Base-by-base conservation (phyloP, 2,888 invertebrate genomes). In the Gandaritis pyraliata region DNA sequence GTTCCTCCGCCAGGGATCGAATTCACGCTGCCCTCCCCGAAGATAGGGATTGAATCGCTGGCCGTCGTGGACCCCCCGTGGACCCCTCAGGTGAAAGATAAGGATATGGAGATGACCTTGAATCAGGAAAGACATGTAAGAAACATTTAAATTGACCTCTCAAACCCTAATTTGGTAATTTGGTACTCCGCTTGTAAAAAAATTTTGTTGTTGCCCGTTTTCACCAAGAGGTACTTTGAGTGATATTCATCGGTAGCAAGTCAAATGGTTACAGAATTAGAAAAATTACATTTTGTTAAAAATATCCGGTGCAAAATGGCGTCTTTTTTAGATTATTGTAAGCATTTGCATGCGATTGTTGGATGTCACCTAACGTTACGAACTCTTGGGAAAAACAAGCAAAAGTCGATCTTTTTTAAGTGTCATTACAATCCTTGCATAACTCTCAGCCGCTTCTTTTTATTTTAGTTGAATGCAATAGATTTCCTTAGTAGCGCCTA, bases 1-100 rank as follows among this genome's bases (percentile, higher is more conserved):
- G 98, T 99, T 1, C 99, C 99, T 0, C 99, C 99, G 0, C 99
- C 99, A 0, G 98, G 98, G 16, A 99, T 99, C 64, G 99, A 99
- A 83, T 99, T 99, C 82, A 99, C 99, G 0, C 90, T 99, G 52
- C 99, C 99, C 0, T 99, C 99, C 0, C 99, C 99, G 0, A 98
- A 99, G 83, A 99, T 99, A 70, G 99, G 99, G 2, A 97, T 98
- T 43, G 98, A 98, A 86, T 97, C 97, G 33, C 88, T 97, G 64
- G 97, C 98, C 0, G 98, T 98, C 0, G 97, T 99, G 0, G 99
- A 99, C 92, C 99, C 99, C 11, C 99, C 99, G 0, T 99, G 99
- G 99, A 97, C 97, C 93, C 98, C 99, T 1, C 97, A 98, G 80
- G 97, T 98, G 60, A 99, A 99, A 88, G 98, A 98, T 16, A 99